Conservation (phyloP, 2,113 vertebrate genomes). For the Platanista minor region DNA sequence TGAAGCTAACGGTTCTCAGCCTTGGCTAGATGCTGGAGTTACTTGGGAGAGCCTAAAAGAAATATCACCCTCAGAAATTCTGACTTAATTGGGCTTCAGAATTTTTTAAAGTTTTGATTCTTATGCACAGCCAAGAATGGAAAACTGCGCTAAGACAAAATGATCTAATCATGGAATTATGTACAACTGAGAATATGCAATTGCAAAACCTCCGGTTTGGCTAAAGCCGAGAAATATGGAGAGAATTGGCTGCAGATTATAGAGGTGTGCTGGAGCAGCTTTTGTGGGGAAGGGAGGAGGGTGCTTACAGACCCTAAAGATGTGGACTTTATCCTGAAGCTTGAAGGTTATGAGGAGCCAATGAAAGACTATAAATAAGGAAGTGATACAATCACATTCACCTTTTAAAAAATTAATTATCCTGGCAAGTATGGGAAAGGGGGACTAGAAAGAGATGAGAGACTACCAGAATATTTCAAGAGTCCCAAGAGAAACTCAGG, state of each 20-base stretch:
- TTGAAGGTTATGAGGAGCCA: not conserved
- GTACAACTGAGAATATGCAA: not conserved
- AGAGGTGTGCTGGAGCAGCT: not conserved
- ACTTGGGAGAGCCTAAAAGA: not conserved
- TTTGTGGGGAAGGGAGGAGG: too few species aligned
- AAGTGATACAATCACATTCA: not conserved
- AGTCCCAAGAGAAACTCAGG: not conserved
- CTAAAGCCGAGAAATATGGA: not conserved
- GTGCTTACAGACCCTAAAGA: not conserved
- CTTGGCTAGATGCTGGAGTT: not conserved
- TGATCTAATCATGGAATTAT: not conserved
- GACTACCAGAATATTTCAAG: not conserved
- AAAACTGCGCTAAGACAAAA: not conserved
- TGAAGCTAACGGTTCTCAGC: not conserved
- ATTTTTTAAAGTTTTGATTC: not conserved
- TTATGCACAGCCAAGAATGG: not conserved
- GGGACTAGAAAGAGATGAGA: not conserved
- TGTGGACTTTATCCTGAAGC: not conserved
- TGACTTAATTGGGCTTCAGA: not conserved
- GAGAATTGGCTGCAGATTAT: not conserved
- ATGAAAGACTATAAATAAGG: not conserved
- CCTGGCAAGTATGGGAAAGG: not conserved
- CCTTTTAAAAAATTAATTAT: not conserved
- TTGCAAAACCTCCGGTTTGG: not conserved
- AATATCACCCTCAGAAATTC: not conserved